Evolutionary conservation across 2,888 invertebrate species (phyloP).

Genomic region (Tachina grossa): DNA sequence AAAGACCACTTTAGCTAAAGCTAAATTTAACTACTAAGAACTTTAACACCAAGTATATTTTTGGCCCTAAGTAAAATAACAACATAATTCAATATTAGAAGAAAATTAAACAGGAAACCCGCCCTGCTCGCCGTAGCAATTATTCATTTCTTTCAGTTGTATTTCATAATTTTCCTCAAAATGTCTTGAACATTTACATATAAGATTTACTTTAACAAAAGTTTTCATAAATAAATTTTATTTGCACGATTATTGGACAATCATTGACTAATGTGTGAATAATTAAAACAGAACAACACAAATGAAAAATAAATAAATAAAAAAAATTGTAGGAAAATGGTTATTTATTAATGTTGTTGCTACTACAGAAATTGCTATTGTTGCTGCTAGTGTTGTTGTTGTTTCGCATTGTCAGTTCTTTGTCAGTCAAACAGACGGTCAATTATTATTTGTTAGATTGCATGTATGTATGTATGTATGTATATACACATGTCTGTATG

Average conservation of each 20-base stretch:
- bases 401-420: slow-evolving; percentile 20
- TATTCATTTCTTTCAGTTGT: not conserved
- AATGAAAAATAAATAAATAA: slow-evolving; percentile 9
- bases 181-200: slow-evolving; percentile 4
- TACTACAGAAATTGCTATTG: slow-evolving; percentile 11
- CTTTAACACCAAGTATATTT: no score
- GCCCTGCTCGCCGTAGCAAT: not conserved
- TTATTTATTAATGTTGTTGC: slow-evolving; percentile 61
- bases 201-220: slow-evolving; percentile 21
- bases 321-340: slow-evolving; percentile 59
- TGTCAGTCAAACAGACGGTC: slow-evolving; percentile 18
- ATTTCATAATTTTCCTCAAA: not conserved
- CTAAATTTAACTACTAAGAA: no score
- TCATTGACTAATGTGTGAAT: slow-evolving; percentile 68
- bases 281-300: slow-evolving; percentile 60
- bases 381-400: slow-evolving; percentile 9
- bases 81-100: no score
- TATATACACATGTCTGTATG: no score
- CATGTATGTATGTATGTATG: not conserved
- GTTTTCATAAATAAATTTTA: slow-evolving; percentile 35
- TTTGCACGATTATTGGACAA: slow-evolving; percentile 45
- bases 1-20: no score
- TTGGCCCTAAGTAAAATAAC: no score
- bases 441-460: slow-evolving; percentile 29
- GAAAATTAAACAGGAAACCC: not conserved